These are phyloP conservation scores for Aphelenchoides fujianensis DNA, from an alignment of 1,140 invertebrate genomes.

Conservation along the genomic window DNA sequence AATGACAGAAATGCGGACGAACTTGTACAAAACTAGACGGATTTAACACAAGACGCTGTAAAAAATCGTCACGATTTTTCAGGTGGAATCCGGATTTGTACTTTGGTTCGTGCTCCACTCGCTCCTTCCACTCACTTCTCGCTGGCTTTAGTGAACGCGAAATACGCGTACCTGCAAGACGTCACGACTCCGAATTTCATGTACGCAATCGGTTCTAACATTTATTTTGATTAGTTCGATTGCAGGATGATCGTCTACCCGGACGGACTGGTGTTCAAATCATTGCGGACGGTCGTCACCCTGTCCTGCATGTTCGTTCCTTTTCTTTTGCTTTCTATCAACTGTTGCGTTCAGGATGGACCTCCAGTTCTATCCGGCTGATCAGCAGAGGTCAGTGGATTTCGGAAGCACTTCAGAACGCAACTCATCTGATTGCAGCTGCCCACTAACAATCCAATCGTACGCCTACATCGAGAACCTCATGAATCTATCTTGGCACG, in stretches of 20 bases:
- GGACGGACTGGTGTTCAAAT: constrained; percentile 59
- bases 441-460: constrained; percentile 43
- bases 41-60: no score
- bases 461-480: constrained; percentile 60
- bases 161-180: constrained; percentile 61
- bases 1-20: no score
- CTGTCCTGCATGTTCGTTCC: constrained; percentile 61
- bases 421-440: no score
- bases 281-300: constrained; percentile 61
- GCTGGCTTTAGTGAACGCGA: no score
- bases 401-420: constrained; percentile 21
- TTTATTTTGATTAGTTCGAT: no score
- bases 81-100: constrained; percentile 58
- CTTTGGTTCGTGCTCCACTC: no score
- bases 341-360: no score
- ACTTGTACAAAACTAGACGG: no score
- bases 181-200: constrained; percentile 57
- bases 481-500: constrained; percentile 58
- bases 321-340: no score
- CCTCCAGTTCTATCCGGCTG: constrained; percentile 44
- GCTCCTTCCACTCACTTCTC: no score
- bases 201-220: no score
- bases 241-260: constrained; percentile 61
- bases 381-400: constrained; percentile 28
- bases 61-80: no score